phyloP scores from a whole-genome alignment of 2,888 invertebrate species.

The Hylaea fasciaria region DNA sequence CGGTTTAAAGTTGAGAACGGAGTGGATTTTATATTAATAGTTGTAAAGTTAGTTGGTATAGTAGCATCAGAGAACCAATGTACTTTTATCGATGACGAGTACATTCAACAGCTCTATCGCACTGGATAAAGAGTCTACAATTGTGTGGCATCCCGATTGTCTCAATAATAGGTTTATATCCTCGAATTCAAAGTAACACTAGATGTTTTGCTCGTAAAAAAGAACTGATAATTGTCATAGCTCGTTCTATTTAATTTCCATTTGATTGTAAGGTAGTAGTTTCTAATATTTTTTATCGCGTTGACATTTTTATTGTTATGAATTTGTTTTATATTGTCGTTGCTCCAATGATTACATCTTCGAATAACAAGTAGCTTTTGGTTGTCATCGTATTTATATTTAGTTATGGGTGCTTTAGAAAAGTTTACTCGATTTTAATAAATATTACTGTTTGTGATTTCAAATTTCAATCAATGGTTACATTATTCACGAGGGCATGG shows the following conservation, averaged over 20 bases:
- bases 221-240: constrained; percentile 73
- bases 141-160: constrained; percentile 22
- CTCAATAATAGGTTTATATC: constrained; percentile 36
- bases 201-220: constrained; percentile 79
- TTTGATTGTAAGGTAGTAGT: constrained; percentile 69
- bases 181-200: constrained; percentile 56
- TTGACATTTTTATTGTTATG: constrained; percentile 80
- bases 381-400: constrained; percentile 27
- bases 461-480: constrained; percentile 15
- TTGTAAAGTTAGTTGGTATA: constrained; percentile 37
- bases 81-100: constrained; percentile 50
- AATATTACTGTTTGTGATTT: constrained; percentile 13
- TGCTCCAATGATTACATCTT: constrained; percentile 37
- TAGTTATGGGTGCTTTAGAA: constrained; percentile 25
- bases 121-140: constrained; percentile 46
- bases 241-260: constrained; percentile 77
- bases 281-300: constrained; percentile 59
- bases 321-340: constrained; percentile 68
- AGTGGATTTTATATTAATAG: constrained; percentile 4
- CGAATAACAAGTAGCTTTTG: constrained; percentile 36
- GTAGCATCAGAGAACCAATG: constrained; percentile 56
- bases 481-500: neutral
- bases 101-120: constrained; percentile 44
- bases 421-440: constrained; percentile 18
- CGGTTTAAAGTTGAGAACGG: constrained; percentile 41